Percentiles rank a stretch among this genome's conserved stretches.
Conservation (phyloP, 2,113 vertebrate genomes). For the Cromileptes altivelis region DNA sequence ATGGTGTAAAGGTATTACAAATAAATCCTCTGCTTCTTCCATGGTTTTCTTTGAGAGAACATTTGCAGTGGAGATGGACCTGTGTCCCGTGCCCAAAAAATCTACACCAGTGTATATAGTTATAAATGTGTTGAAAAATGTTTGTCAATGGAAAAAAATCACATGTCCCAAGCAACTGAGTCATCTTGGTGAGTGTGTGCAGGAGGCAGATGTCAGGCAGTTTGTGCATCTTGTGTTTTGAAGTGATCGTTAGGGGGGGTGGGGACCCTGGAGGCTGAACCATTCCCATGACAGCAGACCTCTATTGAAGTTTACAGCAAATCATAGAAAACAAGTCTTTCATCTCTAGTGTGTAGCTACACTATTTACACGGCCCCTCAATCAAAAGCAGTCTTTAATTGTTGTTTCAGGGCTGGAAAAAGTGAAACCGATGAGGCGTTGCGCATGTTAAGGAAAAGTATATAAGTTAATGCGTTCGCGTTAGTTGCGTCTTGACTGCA, state of each 20-base stretch:
- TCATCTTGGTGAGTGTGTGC: too few relatives aligned
- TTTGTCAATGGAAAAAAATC: too few relatives aligned
- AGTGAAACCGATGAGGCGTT: not conserved
- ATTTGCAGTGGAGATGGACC: too few relatives aligned
- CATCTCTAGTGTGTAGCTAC: not conserved
- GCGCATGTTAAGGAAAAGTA: not conserved
- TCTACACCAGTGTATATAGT: too few relatives aligned
- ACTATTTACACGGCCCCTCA: not conserved
- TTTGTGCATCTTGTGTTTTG: conserved; percentile 9
- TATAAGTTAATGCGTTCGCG: not conserved
- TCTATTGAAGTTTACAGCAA: not conserved
- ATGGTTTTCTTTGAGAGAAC: too few relatives aligned
- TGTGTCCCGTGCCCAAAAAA: too few relatives aligned
- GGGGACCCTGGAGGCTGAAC: not conserved
- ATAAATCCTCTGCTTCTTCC: too few relatives aligned
- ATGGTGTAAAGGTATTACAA: too few relatives aligned
- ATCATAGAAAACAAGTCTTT: not conserved
- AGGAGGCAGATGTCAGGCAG: not conserved
- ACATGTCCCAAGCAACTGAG: too few relatives aligned
- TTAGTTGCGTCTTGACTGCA: not conserved
- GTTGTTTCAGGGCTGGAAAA: not conserved
- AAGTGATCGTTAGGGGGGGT: not conserved
- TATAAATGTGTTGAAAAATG: too few relatives aligned
- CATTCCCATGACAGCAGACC: conserved; percentile 21
- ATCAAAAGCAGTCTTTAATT: not conserved